Evolutionary conservation across 1,140 invertebrate species (phyloP).

Genomic region (Globodera rostochiensis): DNA sequence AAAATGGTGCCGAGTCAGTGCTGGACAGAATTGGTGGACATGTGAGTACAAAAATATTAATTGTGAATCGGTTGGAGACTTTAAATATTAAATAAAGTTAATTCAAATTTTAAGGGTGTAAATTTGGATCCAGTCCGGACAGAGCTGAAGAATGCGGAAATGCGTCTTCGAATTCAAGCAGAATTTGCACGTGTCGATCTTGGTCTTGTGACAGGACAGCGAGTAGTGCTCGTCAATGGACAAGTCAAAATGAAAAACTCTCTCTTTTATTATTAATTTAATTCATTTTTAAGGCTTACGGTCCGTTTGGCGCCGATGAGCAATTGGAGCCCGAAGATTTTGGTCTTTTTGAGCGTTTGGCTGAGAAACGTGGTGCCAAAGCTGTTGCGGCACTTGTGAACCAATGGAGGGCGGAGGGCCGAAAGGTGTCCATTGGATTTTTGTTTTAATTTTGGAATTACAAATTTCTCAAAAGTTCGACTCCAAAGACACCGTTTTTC

Average conservation of each 20-base stretch:
- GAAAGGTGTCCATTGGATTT: slow-evolving; percentile 30
- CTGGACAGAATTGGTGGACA: slow-evolving; percentile 67
- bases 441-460: too few relatives aligned
- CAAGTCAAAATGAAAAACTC: slow-evolving; percentile 69
- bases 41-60: slow-evolving; percentile 46
- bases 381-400: slow-evolving; percentile 48
- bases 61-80: too few relatives aligned
- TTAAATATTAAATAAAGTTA: too few relatives aligned
- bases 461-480: neutral
- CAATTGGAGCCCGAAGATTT: slow-evolving; percentile 88
- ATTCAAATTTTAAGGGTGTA: slow-evolving; percentile 61
- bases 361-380: slow-evolving; percentile 60
- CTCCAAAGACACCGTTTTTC: slow-evolving; percentile 67
- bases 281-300: slow-evolving; percentile 69
- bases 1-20: slow-evolving; percentile 57
- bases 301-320: slow-evolving; percentile 79
- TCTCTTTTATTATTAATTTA: neutral
- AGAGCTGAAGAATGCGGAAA: slow-evolving; percentile 52
- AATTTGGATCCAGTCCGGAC: slow-evolving; percentile 66
- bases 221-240: slow-evolving; percentile 85
- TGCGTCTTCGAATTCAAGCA: slow-evolving; percentile 1
- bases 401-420: slow-evolving; percentile 50
- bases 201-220: slow-evolving; percentile 68
- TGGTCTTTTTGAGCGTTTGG: slow-evolving; percentile 80
- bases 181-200: slow-evolving; percentile 45